Percentiles rank a stretch among this genome's conserved stretches.
Conservation (phyloP, 2,797 vertebrate genomes). For the Coregonus suidteri region DNA sequence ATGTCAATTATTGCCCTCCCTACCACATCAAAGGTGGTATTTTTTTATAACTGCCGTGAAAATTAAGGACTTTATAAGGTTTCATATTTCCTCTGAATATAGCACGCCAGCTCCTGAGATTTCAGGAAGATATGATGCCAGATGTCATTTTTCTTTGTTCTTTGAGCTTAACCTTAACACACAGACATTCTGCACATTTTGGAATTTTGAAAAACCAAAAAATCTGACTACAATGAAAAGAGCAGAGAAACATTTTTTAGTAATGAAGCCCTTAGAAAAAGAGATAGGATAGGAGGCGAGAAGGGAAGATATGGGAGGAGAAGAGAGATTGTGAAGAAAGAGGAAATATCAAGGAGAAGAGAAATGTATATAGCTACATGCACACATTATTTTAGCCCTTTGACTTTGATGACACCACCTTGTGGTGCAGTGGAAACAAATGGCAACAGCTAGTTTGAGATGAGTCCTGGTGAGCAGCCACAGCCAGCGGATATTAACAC, state of each 20-base stretch:
- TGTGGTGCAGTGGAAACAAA: constrained; percentile 7
- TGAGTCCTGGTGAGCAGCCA: not conserved
- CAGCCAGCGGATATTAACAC: not conserved
- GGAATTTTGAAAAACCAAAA: constrained; percentile 28
- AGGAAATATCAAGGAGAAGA: constrained; percentile 20
- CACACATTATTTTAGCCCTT: not conserved
- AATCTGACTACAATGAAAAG: constrained; percentile 23
- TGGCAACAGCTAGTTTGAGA: not conserved
- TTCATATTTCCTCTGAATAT: constrained; percentile 36
- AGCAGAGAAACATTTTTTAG: not conserved
- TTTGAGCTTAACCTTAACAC: constrained; percentile 20
- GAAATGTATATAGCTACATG: not conserved
- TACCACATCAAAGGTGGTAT: constrained; percentile 36
- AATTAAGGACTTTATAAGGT: constrained; percentile 27
- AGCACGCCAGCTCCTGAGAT: constrained; percentile 20
- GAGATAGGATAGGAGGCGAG: constrained; percentile 4
- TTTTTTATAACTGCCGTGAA: constrained; percentile 44
- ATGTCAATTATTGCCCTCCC: constrained; percentile 46
- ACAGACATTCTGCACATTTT: constrained; percentile 38
- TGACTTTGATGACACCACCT: not conserved
- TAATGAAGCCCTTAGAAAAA: constrained; percentile 4
- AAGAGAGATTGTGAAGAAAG: not conserved
- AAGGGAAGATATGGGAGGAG: not conserved
- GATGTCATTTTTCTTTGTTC: not conserved
- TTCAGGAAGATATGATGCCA: not conserved